phyloP scores from a whole-genome alignment of 2,113 vertebrate genomes.

The Serilophus lunatus region DNA sequence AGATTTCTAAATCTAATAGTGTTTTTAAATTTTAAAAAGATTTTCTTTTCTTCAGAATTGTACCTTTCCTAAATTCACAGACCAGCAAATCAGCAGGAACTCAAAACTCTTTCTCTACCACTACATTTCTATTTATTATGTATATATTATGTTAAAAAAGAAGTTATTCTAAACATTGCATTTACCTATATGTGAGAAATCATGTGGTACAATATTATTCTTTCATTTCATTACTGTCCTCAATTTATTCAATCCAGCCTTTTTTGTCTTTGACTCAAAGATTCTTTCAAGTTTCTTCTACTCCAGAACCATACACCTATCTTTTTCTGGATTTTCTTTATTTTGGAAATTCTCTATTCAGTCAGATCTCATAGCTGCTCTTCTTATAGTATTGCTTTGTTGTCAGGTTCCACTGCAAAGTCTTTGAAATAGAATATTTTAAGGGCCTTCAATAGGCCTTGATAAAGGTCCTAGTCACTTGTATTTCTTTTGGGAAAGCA shows the following conservation, averaged over 20 bases:
- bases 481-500: accelerated
- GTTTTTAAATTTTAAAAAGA: not conserved
- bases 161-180: not conserved
- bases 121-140: not conserved
- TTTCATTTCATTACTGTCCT: not conserved
- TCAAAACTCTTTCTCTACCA: not conserved
- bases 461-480: not conserved
- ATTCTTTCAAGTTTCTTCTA: not conserved
- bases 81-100: not conserved
- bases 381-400: accelerated
- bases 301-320: not conserved
- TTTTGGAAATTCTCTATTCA: not conserved
- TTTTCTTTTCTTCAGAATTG: not conserved
- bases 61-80: not conserved
- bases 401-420: not conserved
- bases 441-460: not conserved
- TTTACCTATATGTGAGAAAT: not conserved
- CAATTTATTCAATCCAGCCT: not conserved
- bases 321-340: not conserved
- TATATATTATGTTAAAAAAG: not conserved
- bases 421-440: not conserved
- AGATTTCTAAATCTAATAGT: not conserved
- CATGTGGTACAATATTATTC: accelerated
- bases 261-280: not conserved
- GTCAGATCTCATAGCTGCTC: not conserved